Evolutionary conservation across 2,113 vertebrate genomes (phyloP).

Genomic region (Hippolais icterina): DNA sequence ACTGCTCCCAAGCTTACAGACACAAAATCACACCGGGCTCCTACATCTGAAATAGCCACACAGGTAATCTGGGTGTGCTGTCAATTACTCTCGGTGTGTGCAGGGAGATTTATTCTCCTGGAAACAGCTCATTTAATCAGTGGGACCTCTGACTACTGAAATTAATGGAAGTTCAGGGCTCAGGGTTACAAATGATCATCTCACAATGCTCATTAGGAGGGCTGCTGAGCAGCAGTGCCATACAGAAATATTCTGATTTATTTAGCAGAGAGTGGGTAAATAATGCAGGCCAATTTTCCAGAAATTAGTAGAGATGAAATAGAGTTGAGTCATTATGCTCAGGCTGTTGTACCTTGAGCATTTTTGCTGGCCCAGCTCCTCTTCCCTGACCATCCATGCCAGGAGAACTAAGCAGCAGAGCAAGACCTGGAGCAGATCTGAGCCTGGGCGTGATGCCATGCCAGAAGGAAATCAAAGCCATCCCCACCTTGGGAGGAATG

Average conservation of each 20-base stretch:
- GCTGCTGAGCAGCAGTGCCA: not conserved
- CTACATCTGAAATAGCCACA: not conserved
- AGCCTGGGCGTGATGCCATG: not conserved
- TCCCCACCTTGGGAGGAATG: not conserved
- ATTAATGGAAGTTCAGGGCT: not conserved
- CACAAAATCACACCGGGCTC: not conserved
- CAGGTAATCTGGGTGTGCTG: not conserved
- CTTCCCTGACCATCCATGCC: not conserved
- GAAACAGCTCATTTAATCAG: not conserved
- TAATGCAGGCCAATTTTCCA: not conserved
- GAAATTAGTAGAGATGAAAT: not conserved
- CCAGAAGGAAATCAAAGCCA: not conserved
- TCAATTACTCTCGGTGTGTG: not conserved
- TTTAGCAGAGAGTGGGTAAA: not conserved
- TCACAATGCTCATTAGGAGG: not conserved
- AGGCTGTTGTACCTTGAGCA: not conserved
- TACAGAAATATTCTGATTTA: not conserved
- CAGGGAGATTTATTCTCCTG: not conserved
- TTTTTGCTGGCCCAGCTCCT: not conserved
- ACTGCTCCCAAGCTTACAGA: not conserved
- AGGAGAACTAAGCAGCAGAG: not conserved
- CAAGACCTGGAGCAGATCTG: not conserved
- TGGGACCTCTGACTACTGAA: not conserved
- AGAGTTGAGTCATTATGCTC: not conserved
- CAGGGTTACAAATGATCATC: not conserved